Base-by-base conservation (phyloP, 35 echinoderm and acorn worm species). In the Patiria miniata region DNA sequence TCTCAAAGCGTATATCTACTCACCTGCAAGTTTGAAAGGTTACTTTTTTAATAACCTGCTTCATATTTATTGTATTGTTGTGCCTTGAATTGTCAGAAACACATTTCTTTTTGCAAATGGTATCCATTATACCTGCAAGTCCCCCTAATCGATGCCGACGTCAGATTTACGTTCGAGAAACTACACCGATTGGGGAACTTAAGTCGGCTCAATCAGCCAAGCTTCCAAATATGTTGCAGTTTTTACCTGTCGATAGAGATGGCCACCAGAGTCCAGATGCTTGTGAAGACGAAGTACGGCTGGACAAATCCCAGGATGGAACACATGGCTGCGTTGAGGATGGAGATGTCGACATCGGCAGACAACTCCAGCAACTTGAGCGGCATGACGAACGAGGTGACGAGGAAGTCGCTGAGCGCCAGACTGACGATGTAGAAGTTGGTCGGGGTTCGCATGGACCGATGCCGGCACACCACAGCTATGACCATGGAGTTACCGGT, bases 361-460 rank as follows among this genome's bases (percentile, higher is more conserved):
- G 68, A 83, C 77, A 93, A 53, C 37, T 89, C 78, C 8, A 97
- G 42, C 0, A 97, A 60, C 39, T 97, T 97, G 10, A 85, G 59
- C 21, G 94, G 94, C 86, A 93, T 89, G 5, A 47, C 91, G 78
- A 97, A 87, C 2, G 60, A 78, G n/a, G 91, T 93, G 61, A 97
- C 57, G 29, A 90, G 90, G 26, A 97, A 83, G 56, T 97, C 94
- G 61, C 94, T 97, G 39, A 87, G 77, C 8, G 94, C 94, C 22
- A 97, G 76, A 79, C 94, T 97, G 16, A 97, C 87, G 30, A 97
- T 97, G 83, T 97, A 97, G 61, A 84, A 97, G 83, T 97, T 97
- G 3, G 94, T 97, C 7, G 94, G 86, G 7, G 94, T 97, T 77
- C 91, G 84, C 94, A 97, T 97, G 8, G 86, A 54, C 21, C 91